phyloP scores from a whole-genome alignment of 1,140 invertebrate genomes.

The Anthonomus grandis region DNA sequence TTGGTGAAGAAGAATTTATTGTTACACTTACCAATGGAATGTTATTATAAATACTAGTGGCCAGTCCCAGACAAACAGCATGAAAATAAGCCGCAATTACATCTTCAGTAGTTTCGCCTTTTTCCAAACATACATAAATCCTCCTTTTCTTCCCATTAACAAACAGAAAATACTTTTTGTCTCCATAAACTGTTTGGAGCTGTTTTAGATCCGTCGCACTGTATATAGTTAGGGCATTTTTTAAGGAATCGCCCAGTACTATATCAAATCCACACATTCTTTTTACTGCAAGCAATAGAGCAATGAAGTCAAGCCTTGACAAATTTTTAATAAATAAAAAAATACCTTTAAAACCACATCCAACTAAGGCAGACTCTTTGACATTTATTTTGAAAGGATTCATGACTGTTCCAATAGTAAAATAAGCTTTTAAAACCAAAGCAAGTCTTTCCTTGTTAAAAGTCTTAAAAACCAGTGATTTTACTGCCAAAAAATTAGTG shows the following conservation, averaged over 20 bases:
- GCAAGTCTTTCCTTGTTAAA: slow-evolving; percentile 77
- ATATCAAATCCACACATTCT: slow-evolving; percentile 55
- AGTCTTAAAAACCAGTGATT: slow-evolving; percentile 65
- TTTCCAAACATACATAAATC: slow-evolving; percentile 52
- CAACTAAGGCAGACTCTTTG: slow-evolving; percentile 59
- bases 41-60: slow-evolving; percentile 40
- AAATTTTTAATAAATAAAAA: slow-evolving; percentile 4
- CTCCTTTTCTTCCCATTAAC: slow-evolving; percentile 47
- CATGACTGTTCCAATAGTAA: slow-evolving; percentile 52
- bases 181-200: slow-evolving; percentile 46
- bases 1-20: background rate
- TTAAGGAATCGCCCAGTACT: slow-evolving; percentile 54
- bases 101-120: slow-evolving; percentile 46
- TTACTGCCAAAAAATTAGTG: slow-evolving; percentile 84
- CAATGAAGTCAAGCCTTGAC: background rate
- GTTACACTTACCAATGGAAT: slow-evolving; percentile 33
- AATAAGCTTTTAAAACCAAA: slow-evolving; percentile 61
- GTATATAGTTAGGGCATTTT: slow-evolving; percentile 49
- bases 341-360: slow-evolving; percentile 49
- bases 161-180: slow-evolving; percentile 52
- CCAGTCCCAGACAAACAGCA: slow-evolving; percentile 51
- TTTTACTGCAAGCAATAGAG: slow-evolving; percentile 45
- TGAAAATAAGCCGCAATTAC: slow-evolving; percentile 56
- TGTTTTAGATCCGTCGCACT: slow-evolving; percentile 41
- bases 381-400: slow-evolving; percentile 54